A percentile compares a stretch with the other conserved stretches of the same genome.
Conservation (phyloP, 92 coral and sea anemone species). For the Chrysogorgia sp. region DNA sequence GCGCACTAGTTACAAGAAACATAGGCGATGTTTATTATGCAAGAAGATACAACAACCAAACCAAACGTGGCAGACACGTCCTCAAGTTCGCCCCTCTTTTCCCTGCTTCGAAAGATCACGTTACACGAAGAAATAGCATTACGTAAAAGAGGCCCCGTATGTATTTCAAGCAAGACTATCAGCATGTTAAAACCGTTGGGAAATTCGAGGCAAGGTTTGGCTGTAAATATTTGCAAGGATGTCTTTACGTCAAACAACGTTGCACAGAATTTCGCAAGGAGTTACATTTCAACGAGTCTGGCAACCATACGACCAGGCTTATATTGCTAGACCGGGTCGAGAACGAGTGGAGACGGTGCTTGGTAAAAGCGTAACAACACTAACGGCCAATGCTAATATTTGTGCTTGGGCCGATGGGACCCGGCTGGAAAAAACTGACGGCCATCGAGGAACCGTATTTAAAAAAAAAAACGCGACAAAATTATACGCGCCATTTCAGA, state of each 20-base stretch:
- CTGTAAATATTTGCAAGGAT: not conserved
- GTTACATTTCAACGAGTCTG: not conserved
- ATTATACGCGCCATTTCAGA: conserved; percentile 66
- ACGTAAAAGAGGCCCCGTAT: not conserved
- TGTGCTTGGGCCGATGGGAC: conserved; percentile 96
- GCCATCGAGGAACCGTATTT: conserved; percentile 75
- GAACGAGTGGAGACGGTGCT: conserved; percentile 79
- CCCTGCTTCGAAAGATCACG: too few relatives aligned
- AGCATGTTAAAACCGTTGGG: not conserved
- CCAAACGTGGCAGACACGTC: too few relatives aligned
- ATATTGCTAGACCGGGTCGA: conserved; percentile 75
- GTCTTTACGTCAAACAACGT: not conserved
- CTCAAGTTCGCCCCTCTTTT: too few relatives aligned
- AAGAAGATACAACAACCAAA: too few relatives aligned
- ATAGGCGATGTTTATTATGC: too few relatives aligned
- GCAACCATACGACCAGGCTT: conserved; percentile 13
- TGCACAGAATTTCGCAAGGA: not conserved
- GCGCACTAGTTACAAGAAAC: too few relatives aligned
- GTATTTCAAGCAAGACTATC: not conserved
- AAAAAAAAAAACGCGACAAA: too few relatives aligned
- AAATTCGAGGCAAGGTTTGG: not conserved
- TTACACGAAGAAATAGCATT: not conserved
- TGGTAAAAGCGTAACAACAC: conserved; percentile 65
- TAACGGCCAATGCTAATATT: conserved; percentile 87
- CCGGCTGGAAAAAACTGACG: conserved; percentile 91